Base-by-base conservation (phyloP, 2,113 vertebrate genomes). In the Tychaedon coryphoeus region DNA sequence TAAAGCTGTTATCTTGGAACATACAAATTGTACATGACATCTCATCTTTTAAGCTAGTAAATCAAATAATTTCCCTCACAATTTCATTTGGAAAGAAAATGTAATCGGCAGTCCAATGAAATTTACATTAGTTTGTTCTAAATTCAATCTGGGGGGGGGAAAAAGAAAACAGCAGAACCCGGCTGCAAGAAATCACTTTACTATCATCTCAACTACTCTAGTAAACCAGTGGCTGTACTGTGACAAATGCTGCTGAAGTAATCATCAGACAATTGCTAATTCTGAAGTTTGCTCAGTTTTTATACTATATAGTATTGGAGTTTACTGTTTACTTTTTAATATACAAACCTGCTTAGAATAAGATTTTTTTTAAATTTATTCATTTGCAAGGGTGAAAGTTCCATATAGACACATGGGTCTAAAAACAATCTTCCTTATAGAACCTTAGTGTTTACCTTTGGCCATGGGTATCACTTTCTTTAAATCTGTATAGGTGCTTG, bases 51-150 rank as follows among this genome's bases (percentile, higher is more conserved):
- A 95, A 90, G 12, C 19, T 67, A 65, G 42, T 66, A 95, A 94
- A 95, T 92, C 14, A 88, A 94, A 94, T 92, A 0, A 34, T 86
- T 94, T 90, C 22, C 34, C 74, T 88, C 16, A 70, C 43, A 88
- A 96, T 92, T 95, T 90, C 34, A 81, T 89, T 94, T 92, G 50
- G 58, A 87, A 81, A 88, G 48, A 86, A 86, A 92, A 86, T 51
- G 7, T 26, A 93, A 88, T 94, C 3, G 0, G 17, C 73, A 78
- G 26, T 67, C 57, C 73, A 94, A 84, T 87, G n/a, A 95, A 96
- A 93, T 70, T 34, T 81, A 50, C 45, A 82, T 86, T 86, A 90
- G 8, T 25, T 78, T 91, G 25, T 43, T 92, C 45, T 62, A 94
- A 96, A 96, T 88, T 90, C n/a, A 93, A 28, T 90, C 34, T 54